phyloP scores from a whole-genome alignment of 2,113 vertebrate genomes.

The Apaloderma vittatum region DNA sequence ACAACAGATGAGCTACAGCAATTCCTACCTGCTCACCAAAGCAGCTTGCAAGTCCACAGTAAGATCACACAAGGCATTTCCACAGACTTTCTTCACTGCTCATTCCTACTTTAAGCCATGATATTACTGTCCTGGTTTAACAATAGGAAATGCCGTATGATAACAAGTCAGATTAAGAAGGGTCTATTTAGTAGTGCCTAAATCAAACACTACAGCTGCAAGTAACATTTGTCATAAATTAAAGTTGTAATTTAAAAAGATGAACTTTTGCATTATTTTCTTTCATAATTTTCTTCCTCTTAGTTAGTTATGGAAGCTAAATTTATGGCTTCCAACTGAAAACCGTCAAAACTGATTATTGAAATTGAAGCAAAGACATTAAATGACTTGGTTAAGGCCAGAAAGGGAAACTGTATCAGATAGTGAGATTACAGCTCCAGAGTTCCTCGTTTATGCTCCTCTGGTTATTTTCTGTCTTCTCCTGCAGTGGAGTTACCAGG shows the following conservation, averaged over 20 bases:
- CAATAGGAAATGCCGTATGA: rapidly evolving
- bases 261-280: background rate
- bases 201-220: background rate
- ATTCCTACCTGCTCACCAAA: background rate
- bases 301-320: background rate
- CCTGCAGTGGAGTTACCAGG: background rate
- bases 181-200: background rate
- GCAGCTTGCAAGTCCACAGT: background rate
- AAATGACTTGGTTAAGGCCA: background rate
- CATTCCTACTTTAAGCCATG: background rate
- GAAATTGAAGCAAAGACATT: background rate
- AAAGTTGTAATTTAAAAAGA: background rate
- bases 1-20: background rate
- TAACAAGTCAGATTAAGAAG: background rate
- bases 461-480: background rate
- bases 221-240: background rate
- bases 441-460: background rate
- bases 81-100: background rate
- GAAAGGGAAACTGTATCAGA: background rate
- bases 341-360: too few relatives aligned
- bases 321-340: background rate
- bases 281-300: background rate
- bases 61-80: background rate
- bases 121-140: background rate
- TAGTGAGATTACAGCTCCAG: background rate